These are phyloP conservation scores for Drosophila ezoana DNA, from an alignment of 2,888 invertebrate species.

Conservation along the genomic window DNA sequence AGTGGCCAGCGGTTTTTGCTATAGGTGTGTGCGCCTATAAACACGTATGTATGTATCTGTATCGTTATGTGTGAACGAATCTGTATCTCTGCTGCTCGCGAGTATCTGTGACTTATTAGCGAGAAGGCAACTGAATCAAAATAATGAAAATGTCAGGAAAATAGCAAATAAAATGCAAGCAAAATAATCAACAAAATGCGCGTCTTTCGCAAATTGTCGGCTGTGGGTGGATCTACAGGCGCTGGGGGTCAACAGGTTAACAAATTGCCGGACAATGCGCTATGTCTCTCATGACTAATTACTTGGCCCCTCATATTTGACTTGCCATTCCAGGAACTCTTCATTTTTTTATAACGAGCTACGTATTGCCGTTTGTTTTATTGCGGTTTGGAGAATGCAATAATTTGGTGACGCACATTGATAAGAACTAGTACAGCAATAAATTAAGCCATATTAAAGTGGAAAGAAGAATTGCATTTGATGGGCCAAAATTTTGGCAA, in stretches of 20 bases:
- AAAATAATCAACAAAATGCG: slow-evolving; percentile 33
- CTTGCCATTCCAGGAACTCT: slow-evolving; percentile 9
- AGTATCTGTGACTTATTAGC: slow-evolving; percentile 52
- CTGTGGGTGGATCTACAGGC: slow-evolving; percentile 12
- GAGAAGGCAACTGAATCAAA: slow-evolving; percentile 38
- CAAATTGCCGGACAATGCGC: slow-evolving; percentile 31
- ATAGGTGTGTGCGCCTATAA: slow-evolving; percentile 44
- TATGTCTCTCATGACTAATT: slow-evolving; percentile 49
- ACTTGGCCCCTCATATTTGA: not conserved
- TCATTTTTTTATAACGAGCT: slow-evolving; percentile 1
- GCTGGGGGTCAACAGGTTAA: slow-evolving; percentile 28
- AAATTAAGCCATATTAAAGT: not conserved
- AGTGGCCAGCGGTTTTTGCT: slow-evolving; percentile 71
- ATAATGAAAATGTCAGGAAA: slow-evolving; percentile 51
- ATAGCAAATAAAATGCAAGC: slow-evolving; percentile 21
- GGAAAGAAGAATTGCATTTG: not conserved
- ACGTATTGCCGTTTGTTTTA: not conserved
- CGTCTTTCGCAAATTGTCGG: not conserved
- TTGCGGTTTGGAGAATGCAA: not conserved
- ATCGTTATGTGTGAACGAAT: too few relatives aligned
- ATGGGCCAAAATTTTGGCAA: not conserved
- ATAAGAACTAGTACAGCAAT: slow-evolving; percentile 1
- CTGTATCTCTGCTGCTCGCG: slow-evolving; percentile 15
- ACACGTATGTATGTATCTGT: slow-evolving; percentile 14
- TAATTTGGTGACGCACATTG: slow-evolving; percentile 8